Conservation (phyloP, 2,888 invertebrate species). For the Brenthis hecate region DNA sequence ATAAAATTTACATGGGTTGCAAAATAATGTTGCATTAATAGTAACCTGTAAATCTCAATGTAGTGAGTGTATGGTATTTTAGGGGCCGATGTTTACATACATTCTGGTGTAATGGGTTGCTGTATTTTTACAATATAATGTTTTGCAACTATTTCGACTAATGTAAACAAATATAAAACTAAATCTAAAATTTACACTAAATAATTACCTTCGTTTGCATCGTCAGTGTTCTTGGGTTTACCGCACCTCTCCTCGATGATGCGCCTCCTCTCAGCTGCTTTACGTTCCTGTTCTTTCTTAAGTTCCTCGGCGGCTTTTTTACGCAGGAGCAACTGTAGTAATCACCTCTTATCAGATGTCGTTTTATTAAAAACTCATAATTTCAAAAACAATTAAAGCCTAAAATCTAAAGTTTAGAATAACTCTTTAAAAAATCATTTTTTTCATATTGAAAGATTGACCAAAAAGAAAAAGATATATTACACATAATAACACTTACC, state of each 20-base stretch:
- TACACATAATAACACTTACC: constrained; percentile 83
- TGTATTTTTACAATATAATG: constrained; percentile 20
- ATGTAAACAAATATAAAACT: constrained; percentile 15
- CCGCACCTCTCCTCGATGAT: constrained; percentile 98
- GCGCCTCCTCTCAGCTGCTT: constrained; percentile 98
- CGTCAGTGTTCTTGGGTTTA: constrained; percentile 94
- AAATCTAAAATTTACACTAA: neutral
- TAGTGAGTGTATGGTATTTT: constrained; percentile 50
- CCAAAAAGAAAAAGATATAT: neutral
- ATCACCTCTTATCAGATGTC: neutral
- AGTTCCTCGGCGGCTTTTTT: constrained; percentile 99
- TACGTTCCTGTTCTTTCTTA: constrained; percentile 99
- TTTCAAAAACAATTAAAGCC: no score
- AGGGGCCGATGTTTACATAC: constrained; percentile 28
- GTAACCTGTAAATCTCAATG: constrained; percentile 46
- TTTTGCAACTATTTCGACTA: constrained; percentile 19
- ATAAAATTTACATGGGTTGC: constrained; percentile 54
- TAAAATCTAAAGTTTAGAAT: no score
- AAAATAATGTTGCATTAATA: constrained; percentile 45
- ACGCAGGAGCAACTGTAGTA: constrained; percentile 96
- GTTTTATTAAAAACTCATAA: neutral
- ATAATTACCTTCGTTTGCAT: constrained; percentile 94
- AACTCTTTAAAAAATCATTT: no score
- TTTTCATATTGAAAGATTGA: neutral
- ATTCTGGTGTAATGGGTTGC: constrained; percentile 30